A percentile compares a stretch with the other conserved stretches of the same genome.
Conservation (phyloP, 2,888 invertebrate genomes). For the Seira sanloemensis region DNA sequence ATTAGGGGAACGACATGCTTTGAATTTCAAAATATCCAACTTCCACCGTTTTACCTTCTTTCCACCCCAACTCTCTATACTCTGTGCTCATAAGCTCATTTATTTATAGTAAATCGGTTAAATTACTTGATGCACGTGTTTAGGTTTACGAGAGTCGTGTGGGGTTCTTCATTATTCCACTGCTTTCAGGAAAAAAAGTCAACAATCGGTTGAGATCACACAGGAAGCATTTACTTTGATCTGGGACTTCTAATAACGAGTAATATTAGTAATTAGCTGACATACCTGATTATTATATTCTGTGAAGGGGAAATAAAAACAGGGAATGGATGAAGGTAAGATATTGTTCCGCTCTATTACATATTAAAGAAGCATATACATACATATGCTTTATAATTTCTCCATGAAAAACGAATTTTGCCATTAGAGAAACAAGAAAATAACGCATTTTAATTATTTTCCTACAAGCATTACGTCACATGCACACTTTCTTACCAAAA, state of each 20-base stretch:
- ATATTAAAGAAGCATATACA: neutral
- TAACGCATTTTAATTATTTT: neutral
- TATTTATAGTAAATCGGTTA: neutral
- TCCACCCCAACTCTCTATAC: neutral
- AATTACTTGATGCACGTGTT: neutral
- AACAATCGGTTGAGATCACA: slow-evolving; percentile 43
- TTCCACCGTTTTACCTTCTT: neutral
- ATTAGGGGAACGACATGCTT: neutral
- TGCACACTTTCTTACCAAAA: no score
- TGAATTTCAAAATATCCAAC: neutral
- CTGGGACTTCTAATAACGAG: slow-evolving; percentile 49
- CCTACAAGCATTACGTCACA: neutral
- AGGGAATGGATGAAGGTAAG: neutral
- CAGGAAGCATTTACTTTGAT: slow-evolving; percentile 59
- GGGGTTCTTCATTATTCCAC: neutral
- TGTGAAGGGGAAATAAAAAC: slow-evolving; percentile 10
- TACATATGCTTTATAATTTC: slow-evolving; percentile 45
- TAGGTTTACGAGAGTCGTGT: neutral
- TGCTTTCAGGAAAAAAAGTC: slow-evolving; percentile 13
- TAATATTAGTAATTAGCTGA: slow-evolving; percentile 52
- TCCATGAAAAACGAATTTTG: slow-evolving; percentile 4
- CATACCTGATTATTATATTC: slow-evolving; percentile 40
- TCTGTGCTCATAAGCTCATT: neutral
- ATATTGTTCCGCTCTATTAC: slow-evolving; percentile 15
- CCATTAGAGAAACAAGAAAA: neutral